Base-by-base conservation (phyloP, 1,140 invertebrate genomes). In the Delia radicum region DNA sequence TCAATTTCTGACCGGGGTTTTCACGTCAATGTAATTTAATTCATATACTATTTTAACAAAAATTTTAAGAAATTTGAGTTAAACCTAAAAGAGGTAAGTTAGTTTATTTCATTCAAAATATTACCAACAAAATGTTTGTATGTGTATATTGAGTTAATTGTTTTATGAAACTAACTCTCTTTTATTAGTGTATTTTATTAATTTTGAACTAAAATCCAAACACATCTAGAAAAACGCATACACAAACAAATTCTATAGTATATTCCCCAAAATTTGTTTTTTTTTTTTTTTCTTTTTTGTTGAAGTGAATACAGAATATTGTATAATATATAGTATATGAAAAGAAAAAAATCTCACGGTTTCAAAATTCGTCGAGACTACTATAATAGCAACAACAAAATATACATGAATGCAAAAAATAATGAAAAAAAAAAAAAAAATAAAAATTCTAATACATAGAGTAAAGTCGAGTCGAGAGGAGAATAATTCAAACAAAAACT, bases 321-420 rank as follows among this genome's bases (percentile, higher is more conserved):
- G 48, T 21, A 18, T 8, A 21, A 4, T 10, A 33, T 33, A 33
- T 33, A 15, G 7, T 42, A 42, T 42, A 21, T 0, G n/a, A 55
- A 55, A 55, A 55, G 18, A 55, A 55, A 55, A 55, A 55, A 55
- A 55, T 55, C 48, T 55, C 48, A 55, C 48, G 48, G 48, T 55
- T 55, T 55, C 48, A 55, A 21, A 55, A 55, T 55, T 55, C 48
- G 48, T 55, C 48, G 21, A 55, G 48, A 55, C 48, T 55, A 55
- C 48, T n/a, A n/a, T n/a, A n/a, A n/a, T n/a, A n/a, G n/a, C n/a
- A 55, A 55, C 48, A 55, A 55, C 48, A 21, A 8, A 21, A 8
- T 21, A 21, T 55, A 21, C 7, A 55, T 55, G 18, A 55, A 55
- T 55, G 48, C 48, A 55, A 18, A 21, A 55, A 8, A 55, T 18